Base-by-base conservation (phyloP, 2,888 invertebrate genomes). In the Saturnia japonica region DNA sequence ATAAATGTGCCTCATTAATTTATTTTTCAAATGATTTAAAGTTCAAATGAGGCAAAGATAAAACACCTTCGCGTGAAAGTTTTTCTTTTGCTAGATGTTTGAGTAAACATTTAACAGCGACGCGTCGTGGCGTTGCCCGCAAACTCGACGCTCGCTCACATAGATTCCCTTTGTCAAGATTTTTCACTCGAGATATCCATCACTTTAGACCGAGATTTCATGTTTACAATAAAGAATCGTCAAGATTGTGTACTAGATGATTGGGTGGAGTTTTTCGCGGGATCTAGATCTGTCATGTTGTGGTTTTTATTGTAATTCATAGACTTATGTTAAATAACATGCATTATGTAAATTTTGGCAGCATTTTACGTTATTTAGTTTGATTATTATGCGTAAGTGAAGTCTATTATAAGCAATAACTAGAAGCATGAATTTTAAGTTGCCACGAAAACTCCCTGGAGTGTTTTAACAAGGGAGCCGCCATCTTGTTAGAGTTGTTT, bases 141-240 rank as follows among this genome's bases (percentile, higher is more conserved):
- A 45, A 67, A 47, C 45, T 25, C 67, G 57, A 14, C 25, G 75
- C 74, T 74, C 80, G 70, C 85, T 88, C 85, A 86, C 86, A 86
- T 88, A 22, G 34, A 88, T 89, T 89, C 88, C 79, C 85, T 81
- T 87, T 88, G 82, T 80, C 72, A 75, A 67, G 73, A 72, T 71
- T 60, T 28, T 74, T 9, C 64, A 7, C 40, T 19, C 64, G 1
- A 40, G 40, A 40, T 64, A 64, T 64, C 14, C 34, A 16, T 6
- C 28, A 62, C 16, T 62, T 16, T 28, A 62, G 3, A 16, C 16
- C 16, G 34, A 6, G 9, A 54, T 54, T 54, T 6, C 9, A n/a
- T n/a, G n/a, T 54, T 54, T 54, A 54, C 8, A 54, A n/a, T 22
- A 54, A 54, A n/a, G 9, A 22, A 54, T 22, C 9, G 22, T 54